Evolutionary conservation across 2,888 invertebrate species (phyloP), one percentile per base, ranked within the genome.

Genomic region (Hydrotaea cyrtoneurina): DNA sequence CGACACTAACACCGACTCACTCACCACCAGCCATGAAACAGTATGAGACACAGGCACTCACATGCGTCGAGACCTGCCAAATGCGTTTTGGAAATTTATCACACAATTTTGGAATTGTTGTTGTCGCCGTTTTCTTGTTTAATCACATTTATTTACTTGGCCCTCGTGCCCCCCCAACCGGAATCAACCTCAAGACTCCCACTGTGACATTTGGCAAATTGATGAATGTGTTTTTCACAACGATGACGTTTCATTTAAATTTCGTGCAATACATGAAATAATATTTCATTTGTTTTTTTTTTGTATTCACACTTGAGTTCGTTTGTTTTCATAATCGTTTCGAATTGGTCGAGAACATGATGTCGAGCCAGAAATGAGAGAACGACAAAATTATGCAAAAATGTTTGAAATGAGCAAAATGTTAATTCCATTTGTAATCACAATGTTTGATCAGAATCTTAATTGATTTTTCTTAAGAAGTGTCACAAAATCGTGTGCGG

Each of bases 381-480:
- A 59, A 26, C 4, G 23, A 23, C 10, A 21, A 23, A 26, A 59
- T 11, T 23, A 59, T 59, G 43, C 39, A 66, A 13, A 66, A 43
- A 66, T 43, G 43, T 39, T 46, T 69, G 69, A 59, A 59, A 36
- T 64, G 64, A 31, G 17, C 55, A 64, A 43, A 69, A 69, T 46
- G 66, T 69, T 21, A 21, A 55, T 66, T 55, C 10, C 36, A 53
- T 64, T 43, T 78, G 21, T 17, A 80, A 78, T 81, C 55, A 55
- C 36, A 74, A 36, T 62, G 46, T 78, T 53, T 79, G 75, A 80
- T 57, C 53, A 75, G 17, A 46, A 76, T 73, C 46, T 76, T 76
- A 84, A 81, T 79, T 69, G 66, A 81, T 36, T 76, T 79, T 79
- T 81, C 46, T 53, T 53, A 46, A 73, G 59, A 79, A 36, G 50